phyloP scores from a whole-genome alignment of 2,888 invertebrate genomes.

The Pristionchus exspectatus region DNA sequence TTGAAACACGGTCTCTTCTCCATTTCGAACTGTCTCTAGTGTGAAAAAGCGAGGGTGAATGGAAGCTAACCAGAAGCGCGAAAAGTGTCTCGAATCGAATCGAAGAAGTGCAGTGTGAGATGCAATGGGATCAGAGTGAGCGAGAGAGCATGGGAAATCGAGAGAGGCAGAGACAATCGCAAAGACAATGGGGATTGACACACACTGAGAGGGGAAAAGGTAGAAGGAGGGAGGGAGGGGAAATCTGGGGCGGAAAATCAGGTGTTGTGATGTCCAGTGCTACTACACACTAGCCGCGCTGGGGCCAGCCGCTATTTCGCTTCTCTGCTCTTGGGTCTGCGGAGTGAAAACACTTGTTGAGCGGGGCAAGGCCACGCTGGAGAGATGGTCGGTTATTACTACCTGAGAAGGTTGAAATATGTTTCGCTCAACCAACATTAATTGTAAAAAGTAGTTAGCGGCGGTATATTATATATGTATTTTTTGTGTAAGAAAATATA shows the following conservation, averaged over 20 bases:
- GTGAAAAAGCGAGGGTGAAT: neutral
- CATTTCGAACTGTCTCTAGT: too few species aligned
- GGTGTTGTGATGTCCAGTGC: slow-evolving; percentile 38
- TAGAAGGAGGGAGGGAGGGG: neutral
- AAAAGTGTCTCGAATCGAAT: neutral
- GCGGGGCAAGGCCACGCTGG: neutral
- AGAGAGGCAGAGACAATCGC: neutral
- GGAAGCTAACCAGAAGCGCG: neutral
- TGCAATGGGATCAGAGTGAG: neutral
- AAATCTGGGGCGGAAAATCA: neutral
- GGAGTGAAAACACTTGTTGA: neutral
- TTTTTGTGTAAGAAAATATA: too few species aligned
- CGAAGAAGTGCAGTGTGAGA: neutral
- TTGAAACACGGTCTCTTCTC: too few species aligned
- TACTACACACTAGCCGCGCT: slow-evolving; percentile 8
- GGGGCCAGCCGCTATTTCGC: neutral
- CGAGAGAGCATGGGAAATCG: neutral
- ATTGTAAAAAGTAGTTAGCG: too few species aligned
- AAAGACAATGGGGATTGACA: slow-evolving; percentile 15
- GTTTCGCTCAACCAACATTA: neutral
- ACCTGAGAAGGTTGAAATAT: neutral
- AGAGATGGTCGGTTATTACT: neutral
- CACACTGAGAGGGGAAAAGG: neutral
- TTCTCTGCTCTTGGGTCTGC: neutral
- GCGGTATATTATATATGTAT: too few species aligned